Base-by-base conservation (phyloP, 2,888 invertebrate genomes). In the Drosophila vallismaia region DNA sequence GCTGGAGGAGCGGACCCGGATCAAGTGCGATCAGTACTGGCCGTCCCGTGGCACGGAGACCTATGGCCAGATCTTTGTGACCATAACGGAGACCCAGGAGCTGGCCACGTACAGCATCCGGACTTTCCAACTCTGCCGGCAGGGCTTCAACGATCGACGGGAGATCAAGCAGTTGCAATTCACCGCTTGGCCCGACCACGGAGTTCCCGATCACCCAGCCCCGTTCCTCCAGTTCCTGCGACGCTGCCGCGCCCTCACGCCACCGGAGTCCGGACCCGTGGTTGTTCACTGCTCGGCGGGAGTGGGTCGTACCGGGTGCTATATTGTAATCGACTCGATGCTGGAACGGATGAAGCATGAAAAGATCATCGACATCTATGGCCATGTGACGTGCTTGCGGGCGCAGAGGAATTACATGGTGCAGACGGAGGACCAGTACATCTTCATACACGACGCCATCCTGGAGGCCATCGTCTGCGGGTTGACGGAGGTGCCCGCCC, bases 391-490 rank as follows among this genome's bases (percentile, higher is more conserved):
- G 10, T 98, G 98, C 90, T 93, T 99, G 75, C 94, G 99, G 69
- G 98, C 99, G 26, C 99, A 99, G 92, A 94, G 99, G 56, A 99
- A 99, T 92, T 99, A 99, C 93, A 99, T 99, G 99, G 99, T 99
- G 29, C 98, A 98, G 92, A 99, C 99, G 12, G 99, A 99, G 92
- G 99, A 99, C 92, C 99, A 99, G 92, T 99, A 99, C 92, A 97
- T 99, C 77, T 99, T 99, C 93, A 99, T 99, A 80, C 99, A 99
- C 91, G 99, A 99, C 90, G 97, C 99, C 2, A 94, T 99, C 24
- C 93, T 99, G 59, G 99, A 99, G 92, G 99, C 99, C 4, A 98
- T 98, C 6, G 96, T 98, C 72, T 98, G 98, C 90, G 99, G 99
- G 0, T 95, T 95, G 88, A 99, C 99, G 0, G 99, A 99, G 92